Base-by-base conservation (phyloP, 2,797 vertebrate species). In the Danio choprae region DNA sequence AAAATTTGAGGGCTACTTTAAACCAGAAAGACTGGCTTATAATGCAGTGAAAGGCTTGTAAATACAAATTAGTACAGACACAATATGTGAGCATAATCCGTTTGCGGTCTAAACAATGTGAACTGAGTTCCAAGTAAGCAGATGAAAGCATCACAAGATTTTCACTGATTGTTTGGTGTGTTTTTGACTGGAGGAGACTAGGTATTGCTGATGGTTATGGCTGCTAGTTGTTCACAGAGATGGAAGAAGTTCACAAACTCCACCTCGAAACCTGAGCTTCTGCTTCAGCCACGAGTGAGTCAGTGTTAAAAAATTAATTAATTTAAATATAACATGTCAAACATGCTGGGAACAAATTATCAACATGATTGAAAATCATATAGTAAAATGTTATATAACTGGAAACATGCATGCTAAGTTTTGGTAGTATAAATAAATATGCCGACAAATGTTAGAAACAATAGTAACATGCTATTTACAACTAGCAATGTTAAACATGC, bases 271-370 rank as follows among this genome's bases (percentile, higher is more conserved):
- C 79, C 83, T 44, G 84, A 87, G 50, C 38, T 83, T 18, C 64
- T 87, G 48, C 84, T 86, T 53, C 72, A 84, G 41, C 84, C 86
- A 53, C 75, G 48, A 58, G 86, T 86, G 69, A 80, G 80, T 56
- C 18, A 15, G 13, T 29, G 15, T 48, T 36, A 1, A 29, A 29
- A 29, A 29, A 29, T 29, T 1, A 29, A 29, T 29, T 1, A 29
- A 29, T 29, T 1, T 29, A 29, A 1, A 29, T 29, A 3, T 29
- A 29, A 29, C 29, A 3, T 29, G n/a, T n/a, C 29, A 29, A 29
- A 1, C 29, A 29, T 29, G 29, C 29, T 29, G 29, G 29, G 29
- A 29, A 29, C 29, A 29, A n/a, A n/a, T 29, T 1, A 29, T 29
- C 29, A 29, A 29, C 29, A 29, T 29, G 29, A 29, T 29, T 29